Evolutionary conservation across 2,113 vertebrate genomes (phyloP).

Genomic region (Nerophis lumbriciformis): DNA sequence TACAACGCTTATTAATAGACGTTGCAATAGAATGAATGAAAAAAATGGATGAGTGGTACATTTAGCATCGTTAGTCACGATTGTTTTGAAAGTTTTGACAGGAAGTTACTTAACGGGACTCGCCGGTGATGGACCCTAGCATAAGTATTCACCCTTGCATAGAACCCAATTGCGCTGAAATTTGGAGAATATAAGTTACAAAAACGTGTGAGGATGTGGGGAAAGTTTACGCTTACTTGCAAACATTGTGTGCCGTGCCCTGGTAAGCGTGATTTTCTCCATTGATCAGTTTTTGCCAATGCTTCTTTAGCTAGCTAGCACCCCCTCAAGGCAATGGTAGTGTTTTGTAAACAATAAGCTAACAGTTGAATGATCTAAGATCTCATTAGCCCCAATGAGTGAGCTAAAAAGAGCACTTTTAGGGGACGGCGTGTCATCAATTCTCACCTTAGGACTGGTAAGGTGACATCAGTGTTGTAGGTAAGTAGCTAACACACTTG

Average conservation of each 20-base stretch:
- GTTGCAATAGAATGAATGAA: too few relatives aligned
- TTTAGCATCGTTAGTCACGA: too few relatives aligned
- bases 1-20: too few relatives aligned
- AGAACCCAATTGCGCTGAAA: not conserved
- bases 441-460: slow-evolving; percentile 4
- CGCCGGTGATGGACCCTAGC: slow-evolving; percentile 1
- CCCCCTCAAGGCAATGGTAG: slow-evolving; percentile 4
- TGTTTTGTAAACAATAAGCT: not conserved
- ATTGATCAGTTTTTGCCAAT: too few relatives aligned
- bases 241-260: not conserved
- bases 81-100: too few relatives aligned
- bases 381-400: not conserved
- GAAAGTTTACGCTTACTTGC: not conserved
- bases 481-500: slow-evolving; percentile 1
- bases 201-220: slow-evolving; percentile 9
- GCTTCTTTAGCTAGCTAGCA: slow-evolving; percentile 19
- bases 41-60: too few relatives aligned
- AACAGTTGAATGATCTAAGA: too few relatives aligned
- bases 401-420: not conserved
- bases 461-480: slow-evolving; percentile 8
- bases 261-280: slow-evolving; percentile 10
- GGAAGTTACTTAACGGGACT: not conserved
- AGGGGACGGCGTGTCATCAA: not conserved
- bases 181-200: not conserved
- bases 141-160: not conserved